Evolutionary conservation across 2,113 vertebrate species (phyloP), one percentile per base, ranked within the genome.

Genomic region (Ochotona curzoniae): DNA sequence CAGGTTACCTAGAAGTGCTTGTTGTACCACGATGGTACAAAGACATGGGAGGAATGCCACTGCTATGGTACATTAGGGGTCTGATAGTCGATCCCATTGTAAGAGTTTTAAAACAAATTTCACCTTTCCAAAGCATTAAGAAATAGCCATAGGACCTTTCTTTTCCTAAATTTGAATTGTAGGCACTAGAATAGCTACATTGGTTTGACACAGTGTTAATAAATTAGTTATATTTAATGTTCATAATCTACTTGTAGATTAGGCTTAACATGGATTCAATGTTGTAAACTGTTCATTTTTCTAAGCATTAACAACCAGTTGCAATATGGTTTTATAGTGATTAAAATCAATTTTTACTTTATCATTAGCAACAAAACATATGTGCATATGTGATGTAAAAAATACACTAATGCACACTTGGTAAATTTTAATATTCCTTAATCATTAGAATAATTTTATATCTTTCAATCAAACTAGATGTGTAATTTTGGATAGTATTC

Each of bases 401-500:
- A 93, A 75, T 78, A 89, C 69, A 93, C 94, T 96, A 94, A 95
- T 95, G 83, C 87, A 5, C 93, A 82, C 95, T 94, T 95, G 94
- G 76, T 95, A 93, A 96, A 93, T 89, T 87, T 91, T 89, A 86
- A 2, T 35, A 94, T 93, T 64, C 51, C 93, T 97, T 97, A 98
- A 96, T 94, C 97, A 97, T 97, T 91, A 96, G 93, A 93, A 97
- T 98, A 98, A 94, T 98, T 98, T 98, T 98, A 97, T 98, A 97
- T 98, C 98, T 98, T 98, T 98, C 96, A 98, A 98, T 98, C 98
- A 98, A 98, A 93, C 97, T 98, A 98, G 98, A 97, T 95, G 97
- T 98, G 98, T 97, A 98, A 98, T 98, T 98, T 98, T 98, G 98
- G 98, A 98, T 98, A 98, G 98, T 97, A 98, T 97, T 97, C 96